Evolutionary conservation across 2,888 invertebrate genomes (phyloP).

Genomic region (Phrixothrix hirtus): DNA sequence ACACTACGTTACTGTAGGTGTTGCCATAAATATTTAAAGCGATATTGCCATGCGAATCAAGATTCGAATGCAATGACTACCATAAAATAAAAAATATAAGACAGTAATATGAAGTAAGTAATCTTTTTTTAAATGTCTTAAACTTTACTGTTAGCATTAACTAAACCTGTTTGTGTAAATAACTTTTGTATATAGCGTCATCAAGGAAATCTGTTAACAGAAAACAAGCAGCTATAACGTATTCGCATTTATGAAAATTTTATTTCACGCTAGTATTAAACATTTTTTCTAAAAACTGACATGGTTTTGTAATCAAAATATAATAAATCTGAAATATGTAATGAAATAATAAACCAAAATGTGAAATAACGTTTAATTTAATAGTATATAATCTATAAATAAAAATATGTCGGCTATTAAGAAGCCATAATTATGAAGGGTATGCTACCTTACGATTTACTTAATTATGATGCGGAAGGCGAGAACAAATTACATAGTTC

Average conservation of each 20-base stretch:
- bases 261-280: too few species aligned
- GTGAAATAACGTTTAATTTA: constrained; percentile 3
- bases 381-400: too few species aligned
- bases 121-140: neutral
- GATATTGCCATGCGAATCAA: neutral
- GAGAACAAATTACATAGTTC: constrained; percentile 11
- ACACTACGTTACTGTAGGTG: constrained; percentile 20
- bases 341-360: constrained; percentile 1
- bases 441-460: constrained; percentile 8
- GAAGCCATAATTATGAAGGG: constrained; percentile 7
- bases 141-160: neutral
- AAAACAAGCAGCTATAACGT: too few species aligned
- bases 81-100: constrained; percentile 3
- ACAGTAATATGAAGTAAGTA: neutral
- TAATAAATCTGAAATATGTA: neutral
- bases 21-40: constrained; percentile 18
- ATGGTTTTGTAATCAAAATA: too few species aligned
- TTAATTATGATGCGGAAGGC: constrained; percentile 11
- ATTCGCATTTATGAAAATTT: too few species aligned
- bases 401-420: constrained; percentile 3
- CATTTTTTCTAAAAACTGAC: too few species aligned
- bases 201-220: too few species aligned
- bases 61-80: neutral
- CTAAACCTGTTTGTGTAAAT: neutral
- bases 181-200: too few species aligned